Base-by-base conservation (phyloP, 2,888 invertebrate species). In the Thalpophila matura region DNA sequence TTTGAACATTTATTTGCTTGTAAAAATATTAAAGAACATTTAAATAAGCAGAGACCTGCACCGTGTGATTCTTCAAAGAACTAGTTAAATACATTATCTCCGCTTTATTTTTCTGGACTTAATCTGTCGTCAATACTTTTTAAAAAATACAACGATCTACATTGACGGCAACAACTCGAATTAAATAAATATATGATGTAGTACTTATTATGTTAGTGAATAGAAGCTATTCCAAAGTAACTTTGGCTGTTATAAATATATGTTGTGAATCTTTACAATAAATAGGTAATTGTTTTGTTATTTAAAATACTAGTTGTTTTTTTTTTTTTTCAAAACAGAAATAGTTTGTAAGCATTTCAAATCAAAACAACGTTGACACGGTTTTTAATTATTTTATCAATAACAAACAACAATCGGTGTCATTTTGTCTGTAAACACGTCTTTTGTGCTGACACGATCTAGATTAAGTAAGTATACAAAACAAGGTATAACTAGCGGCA, bases 181-280 rank as follows among this genome's bases (percentile, higher is more conserved):
- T 46, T 22, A 38, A n/a, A 27, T 37, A 56, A 33, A 20, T 27
- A 24, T 49, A 53, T 47, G 53, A 53, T 47, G 53, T 60, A 26
- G 24, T 49, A 6, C n/a, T 31, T 68, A 49, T 47, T n/a, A 4
- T 31, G 7, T 49, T 27, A 38, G 22, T 14, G 10, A 35, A 50
- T 65, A 60, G 31, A 64, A 43, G 6, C 47, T 35, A 58, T 58
- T 68, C 33, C 47, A 58, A 64, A 40, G 56, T 58, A 42, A 64
- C 42, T 35, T 43, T 45, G 58, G 51, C 58, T 69, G 68, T 69
- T 64, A 64, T 53, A 27, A 31, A 46, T 26, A 12, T 35, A 35
- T 20, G 40, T 55, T 63, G 29, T 69, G 35, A 56, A 51, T 46
- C 1, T 27, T 47, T 40, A 42, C 2, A 56, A 37, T 64, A 51